Evolutionary conservation across 2,797 vertebrate genomes (phyloP).

Genomic region (Cryptoprocta ferox): DNA sequence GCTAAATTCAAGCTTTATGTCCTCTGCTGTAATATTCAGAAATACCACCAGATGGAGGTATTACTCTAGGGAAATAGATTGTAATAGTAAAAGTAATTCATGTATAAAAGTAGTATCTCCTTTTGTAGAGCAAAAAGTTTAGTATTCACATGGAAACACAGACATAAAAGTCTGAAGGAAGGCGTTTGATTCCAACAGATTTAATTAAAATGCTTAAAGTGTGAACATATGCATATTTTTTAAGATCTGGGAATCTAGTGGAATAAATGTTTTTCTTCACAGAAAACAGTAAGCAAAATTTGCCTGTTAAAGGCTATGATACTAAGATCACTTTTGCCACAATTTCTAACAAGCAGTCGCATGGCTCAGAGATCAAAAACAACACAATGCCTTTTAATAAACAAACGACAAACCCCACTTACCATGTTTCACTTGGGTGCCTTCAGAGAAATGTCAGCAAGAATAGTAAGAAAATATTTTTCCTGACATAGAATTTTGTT

Average conservation of each 20-base stretch:
- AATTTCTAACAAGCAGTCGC: not conserved
- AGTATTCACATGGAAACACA: slow-evolving; percentile 1
- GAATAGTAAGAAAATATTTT: not conserved
- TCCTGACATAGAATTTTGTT: slow-evolving; percentile 34
- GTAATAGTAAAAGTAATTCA: not conserved
- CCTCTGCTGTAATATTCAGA: slow-evolving; percentile 41
- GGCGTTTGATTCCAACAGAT: slow-evolving; percentile 16
- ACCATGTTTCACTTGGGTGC: not conserved
- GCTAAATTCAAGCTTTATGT: not conserved
- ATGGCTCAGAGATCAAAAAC: not conserved
- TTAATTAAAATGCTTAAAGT: slow-evolving; percentile 22
- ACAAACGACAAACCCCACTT: not conserved
- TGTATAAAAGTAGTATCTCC: not conserved
- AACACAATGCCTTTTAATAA: not conserved
- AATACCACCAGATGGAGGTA: slow-evolving; percentile 71
- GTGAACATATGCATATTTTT: not conserved
- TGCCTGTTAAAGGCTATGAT: not conserved
- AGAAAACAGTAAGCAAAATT: slow-evolving; percentile 39
- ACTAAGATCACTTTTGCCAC: not conserved
- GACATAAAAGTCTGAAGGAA: not conserved
- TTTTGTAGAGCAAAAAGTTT: not conserved
- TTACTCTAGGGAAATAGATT: slow-evolving; percentile 28
- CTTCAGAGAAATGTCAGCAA: slow-evolving; percentile 25
- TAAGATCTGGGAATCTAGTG: not conserved
- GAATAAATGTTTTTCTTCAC: not conserved